Percentiles rank a stretch among this genome's conserved stretches.
Conservation (phyloP, 2,113 vertebrate species). For the Ceyx melanurus region DNA sequence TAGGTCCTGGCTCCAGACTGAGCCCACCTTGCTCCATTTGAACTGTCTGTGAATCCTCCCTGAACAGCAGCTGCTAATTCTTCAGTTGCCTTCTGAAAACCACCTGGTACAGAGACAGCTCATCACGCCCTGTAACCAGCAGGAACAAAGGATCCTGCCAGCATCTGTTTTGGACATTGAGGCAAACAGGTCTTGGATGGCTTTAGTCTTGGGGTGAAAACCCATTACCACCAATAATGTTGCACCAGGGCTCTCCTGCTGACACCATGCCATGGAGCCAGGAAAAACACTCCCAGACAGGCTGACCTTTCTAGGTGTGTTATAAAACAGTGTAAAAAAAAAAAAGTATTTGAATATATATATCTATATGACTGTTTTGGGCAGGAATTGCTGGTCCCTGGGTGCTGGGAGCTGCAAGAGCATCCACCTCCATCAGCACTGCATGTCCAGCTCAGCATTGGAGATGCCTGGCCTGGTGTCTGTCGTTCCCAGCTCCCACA, state of each 20-base stretch:
- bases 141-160: not conserved
- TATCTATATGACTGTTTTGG: not conserved
- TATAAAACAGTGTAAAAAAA: not conserved
- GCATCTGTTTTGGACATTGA: not conserved
- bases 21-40: not conserved
- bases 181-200: not conserved
- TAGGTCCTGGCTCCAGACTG: not conserved
- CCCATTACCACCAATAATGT: not conserved
- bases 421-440: not conserved
- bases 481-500: fast-evolving
- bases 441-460: not conserved
- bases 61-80: not conserved
- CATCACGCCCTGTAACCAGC: not conserved
- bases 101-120: not conserved
- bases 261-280: fast-evolving
- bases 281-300: not conserved
- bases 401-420: not conserved
- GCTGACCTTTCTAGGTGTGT: not conserved
- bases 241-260: not conserved
- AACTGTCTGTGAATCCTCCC: not conserved
- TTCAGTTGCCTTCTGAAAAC: not conserved
- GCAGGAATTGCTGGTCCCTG: not conserved
- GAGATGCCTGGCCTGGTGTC: not conserved
- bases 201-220: not conserved
- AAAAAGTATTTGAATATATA: not conserved